Evolutionary conservation across 2,888 invertebrate species (phyloP).

Genomic region (Amiota minor): DNA sequence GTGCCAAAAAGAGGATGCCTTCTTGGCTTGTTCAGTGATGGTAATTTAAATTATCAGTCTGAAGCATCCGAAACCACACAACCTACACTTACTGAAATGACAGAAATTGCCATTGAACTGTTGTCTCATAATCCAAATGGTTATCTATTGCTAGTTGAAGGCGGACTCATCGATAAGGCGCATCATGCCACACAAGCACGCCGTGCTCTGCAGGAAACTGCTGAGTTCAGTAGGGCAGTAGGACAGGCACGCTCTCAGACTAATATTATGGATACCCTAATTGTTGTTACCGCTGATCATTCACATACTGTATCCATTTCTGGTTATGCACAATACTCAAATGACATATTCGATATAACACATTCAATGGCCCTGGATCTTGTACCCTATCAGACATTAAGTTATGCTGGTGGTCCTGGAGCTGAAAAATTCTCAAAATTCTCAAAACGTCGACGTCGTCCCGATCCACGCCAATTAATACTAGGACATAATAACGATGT

Average conservation of each 20-base stretch:
- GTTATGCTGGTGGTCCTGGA: conserved; percentile 83
- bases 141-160: conserved; percentile 41
- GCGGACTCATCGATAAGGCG: conserved; percentile 45
- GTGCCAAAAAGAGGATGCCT: conserved; percentile 75
- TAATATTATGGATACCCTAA: conserved; percentile 79
- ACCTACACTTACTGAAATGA: conserved; percentile 85
- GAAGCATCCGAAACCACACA: conserved; percentile 68
- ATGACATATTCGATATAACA: conserved; percentile 53
- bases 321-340: conserved; percentile 76
- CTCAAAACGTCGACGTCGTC: conserved; percentile 35
- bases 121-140: conserved; percentile 67
- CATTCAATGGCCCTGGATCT: conserved; percentile 74
- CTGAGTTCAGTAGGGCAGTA: conserved; percentile 83
- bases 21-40: conserved; percentile 78
- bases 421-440: conserved; percentile 68
- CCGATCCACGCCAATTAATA: conserved; percentile 48
- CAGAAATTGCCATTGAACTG: conserved; percentile 81
- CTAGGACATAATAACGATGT: conserved; percentile 43
- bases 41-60: conserved; percentile 81
- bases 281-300: conserved; percentile 86
- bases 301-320: conserved; percentile 82
- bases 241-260: conserved; percentile 77
- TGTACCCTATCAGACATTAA: conserved; percentile 78
- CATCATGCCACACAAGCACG: conserved; percentile 58
- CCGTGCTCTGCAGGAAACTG: conserved; percentile 64